These are phyloP conservation scores for Ptilodon capucinus DNA, from an alignment of 2,888 invertebrate species.

Conservation along the genomic window DNA sequence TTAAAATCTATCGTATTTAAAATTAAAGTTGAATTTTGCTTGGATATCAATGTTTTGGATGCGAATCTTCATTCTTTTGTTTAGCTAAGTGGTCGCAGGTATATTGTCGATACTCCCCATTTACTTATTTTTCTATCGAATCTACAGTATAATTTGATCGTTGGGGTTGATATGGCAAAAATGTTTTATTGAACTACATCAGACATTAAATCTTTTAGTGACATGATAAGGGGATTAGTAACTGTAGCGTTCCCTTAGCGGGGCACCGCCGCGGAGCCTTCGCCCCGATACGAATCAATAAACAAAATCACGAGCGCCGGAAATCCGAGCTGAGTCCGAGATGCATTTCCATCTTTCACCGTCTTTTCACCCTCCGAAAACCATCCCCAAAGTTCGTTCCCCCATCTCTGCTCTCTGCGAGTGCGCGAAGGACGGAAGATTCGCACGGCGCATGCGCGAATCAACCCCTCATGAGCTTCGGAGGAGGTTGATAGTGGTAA, in stretches of 20 bases:
- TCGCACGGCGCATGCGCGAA: constrained; percentile 67
- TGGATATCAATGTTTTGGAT: constrained; percentile 27
- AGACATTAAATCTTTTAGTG: constrained; percentile 62
- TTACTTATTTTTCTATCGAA: constrained; percentile 28
- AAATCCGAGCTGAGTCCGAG: constrained; percentile 80
- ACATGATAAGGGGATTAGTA: constrained; percentile 73
- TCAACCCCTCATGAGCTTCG: constrained; percentile 73
- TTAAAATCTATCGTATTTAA: constrained; percentile 18
- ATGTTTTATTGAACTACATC: constrained; percentile 57
- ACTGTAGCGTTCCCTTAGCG: constrained; percentile 52
- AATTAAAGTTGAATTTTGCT: constrained; percentile 29
- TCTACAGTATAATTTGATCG: constrained; percentile 14
- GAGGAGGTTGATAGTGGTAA: constrained; percentile 69
- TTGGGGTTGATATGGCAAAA: constrained; percentile 39
- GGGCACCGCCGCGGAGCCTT: constrained; percentile 52
- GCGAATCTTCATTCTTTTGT: constrained; percentile 54
- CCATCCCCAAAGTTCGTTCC: constrained; percentile 70
- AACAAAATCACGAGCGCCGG: constrained; percentile 80
- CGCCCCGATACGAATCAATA: constrained; percentile 74
- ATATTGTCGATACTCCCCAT: constrained; percentile 45
- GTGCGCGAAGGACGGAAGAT: constrained; percentile 54
- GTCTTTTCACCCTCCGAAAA: constrained; percentile 79
- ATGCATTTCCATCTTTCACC: constrained; percentile 82
- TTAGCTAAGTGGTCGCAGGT: constrained; percentile 54
- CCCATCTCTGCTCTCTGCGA: constrained; percentile 45